Conservation (phyloP, 2,113 vertebrate genomes). For the Garra rufa region DNA sequence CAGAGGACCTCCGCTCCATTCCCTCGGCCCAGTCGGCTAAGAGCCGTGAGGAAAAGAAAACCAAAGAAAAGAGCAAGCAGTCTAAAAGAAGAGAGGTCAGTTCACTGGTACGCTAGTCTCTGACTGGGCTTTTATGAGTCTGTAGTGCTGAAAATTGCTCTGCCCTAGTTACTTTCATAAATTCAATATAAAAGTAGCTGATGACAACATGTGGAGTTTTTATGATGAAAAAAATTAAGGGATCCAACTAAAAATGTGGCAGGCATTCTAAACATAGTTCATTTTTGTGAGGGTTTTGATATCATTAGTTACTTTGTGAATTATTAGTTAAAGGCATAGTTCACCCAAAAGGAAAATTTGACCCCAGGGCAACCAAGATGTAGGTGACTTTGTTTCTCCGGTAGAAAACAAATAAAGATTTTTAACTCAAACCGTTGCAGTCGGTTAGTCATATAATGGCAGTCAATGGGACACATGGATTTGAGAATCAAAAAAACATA, state of each 20-base stretch:
- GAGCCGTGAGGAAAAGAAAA: slow-evolving; percentile 61
- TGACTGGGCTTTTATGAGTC: background rate
- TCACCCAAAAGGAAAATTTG: too few relatives aligned
- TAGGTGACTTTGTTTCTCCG: too few relatives aligned
- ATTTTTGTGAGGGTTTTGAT: background rate
- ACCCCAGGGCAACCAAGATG: too few relatives aligned
- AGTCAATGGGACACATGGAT: too few relatives aligned
- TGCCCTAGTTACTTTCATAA: slow-evolving; percentile 39
- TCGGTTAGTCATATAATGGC: too few relatives aligned
- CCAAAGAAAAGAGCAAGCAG: slow-evolving; percentile 62
- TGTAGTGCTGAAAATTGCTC: background rate
- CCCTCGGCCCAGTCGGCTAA: slow-evolving; percentile 52
- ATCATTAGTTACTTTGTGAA: background rate
- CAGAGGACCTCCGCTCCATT: slow-evolving; percentile 64
- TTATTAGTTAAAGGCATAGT: too few relatives aligned
- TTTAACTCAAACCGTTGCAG: too few relatives aligned
- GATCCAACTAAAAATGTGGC: background rate
- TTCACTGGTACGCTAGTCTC: slow-evolving; percentile 5
- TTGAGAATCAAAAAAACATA: too few relatives aligned
- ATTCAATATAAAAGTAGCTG: slow-evolving; percentile 16
- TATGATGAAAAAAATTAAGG: background rate
- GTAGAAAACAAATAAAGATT: too few relatives aligned
- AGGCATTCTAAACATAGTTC: background rate
- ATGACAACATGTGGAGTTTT: slow-evolving; percentile 8
- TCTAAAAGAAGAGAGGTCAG: slow-evolving; percentile 62